Conservation (phyloP, 2,113 vertebrate genomes). For the Osmerus eperlanus region DNA sequence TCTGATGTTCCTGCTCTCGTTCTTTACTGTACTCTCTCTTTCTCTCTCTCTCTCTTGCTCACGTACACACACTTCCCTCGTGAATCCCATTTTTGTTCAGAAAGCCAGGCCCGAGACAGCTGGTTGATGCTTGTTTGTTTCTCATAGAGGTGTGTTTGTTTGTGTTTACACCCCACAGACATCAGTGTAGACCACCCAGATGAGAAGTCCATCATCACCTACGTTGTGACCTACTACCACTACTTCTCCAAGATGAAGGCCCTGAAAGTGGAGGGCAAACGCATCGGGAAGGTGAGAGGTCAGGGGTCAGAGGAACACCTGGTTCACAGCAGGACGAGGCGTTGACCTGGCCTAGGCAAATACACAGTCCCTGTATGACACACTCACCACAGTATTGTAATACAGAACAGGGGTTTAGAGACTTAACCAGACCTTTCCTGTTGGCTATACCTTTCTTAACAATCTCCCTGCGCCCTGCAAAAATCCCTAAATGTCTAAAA, state of each 20-base stretch:
- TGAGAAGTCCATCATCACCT: conserved; percentile 91
- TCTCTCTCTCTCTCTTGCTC: not conserved
- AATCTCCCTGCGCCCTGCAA: too few species aligned
- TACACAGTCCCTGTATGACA: not conserved
- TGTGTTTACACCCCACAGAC: conserved; percentile 63
- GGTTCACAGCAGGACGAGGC: not conserved
- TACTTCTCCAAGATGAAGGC: conserved; percentile 96
- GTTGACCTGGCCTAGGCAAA: not conserved
- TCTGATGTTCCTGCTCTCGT: not conserved
- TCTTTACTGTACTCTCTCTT: not conserved
- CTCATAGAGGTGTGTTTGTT: not conserved
- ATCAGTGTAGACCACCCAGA: conserved; percentile 91
- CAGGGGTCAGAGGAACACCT: not conserved
- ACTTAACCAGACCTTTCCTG: too few species aligned
- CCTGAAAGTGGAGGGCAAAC: conserved; percentile 87
- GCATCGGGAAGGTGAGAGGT: conserved; percentile 84
- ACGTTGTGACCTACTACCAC: conserved; percentile 90
- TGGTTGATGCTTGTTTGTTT: not conserved
- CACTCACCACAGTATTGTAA: too few species aligned
- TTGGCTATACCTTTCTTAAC: too few species aligned
- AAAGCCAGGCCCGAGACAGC: not conserved
- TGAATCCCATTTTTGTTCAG: conserved; percentile 47
- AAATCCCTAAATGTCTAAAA: too few species aligned
- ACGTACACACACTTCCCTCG: not conserved
- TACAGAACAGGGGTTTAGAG: too few species aligned